These are phyloP conservation scores for Aradophagus sp. DNA, from an alignment of 1,140 invertebrate species.

Conservation along the genomic window DNA sequence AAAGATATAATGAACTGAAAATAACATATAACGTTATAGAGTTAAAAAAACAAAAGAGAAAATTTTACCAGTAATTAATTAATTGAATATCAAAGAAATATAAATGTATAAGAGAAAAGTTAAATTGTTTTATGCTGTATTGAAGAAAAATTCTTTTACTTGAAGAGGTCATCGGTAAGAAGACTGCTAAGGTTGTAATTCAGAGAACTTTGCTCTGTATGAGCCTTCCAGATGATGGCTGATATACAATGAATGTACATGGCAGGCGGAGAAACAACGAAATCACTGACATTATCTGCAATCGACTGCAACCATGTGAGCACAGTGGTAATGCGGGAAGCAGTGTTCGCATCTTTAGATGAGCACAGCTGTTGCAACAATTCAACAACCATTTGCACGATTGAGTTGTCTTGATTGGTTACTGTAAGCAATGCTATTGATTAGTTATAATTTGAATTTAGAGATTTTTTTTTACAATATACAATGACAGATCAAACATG, in stretches of 20 bases:
- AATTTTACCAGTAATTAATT: conserved; percentile 1
- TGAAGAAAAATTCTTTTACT: conserved; percentile 67
- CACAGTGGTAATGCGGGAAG: conserved; percentile 76
- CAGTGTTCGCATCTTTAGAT: conserved; percentile 72
- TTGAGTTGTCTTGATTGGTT: conserved; percentile 68
- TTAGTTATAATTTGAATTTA: no score
- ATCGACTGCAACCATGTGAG: conserved; percentile 79
- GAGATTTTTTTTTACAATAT: no score
- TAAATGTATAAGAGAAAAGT: conserved; percentile 2
- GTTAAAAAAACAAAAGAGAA: no score
- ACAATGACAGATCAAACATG: no score
- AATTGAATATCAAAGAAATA: conserved; percentile 1
- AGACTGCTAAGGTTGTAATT: conserved; percentile 79
- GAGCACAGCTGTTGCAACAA: conserved; percentile 85
- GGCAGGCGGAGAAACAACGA: conserved; percentile 71
- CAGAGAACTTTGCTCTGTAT: conserved; percentile 76
- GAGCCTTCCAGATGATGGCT: conserved; percentile 87
- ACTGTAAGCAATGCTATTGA: conserved; percentile 42
- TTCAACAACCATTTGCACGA: conserved; percentile 84
- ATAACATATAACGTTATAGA: conserved; percentile 5
- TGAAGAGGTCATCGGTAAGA: conserved; percentile 82
- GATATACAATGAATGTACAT: conserved; percentile 82
- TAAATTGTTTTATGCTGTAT: no score
- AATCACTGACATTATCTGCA: conserved; percentile 66
- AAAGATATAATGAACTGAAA: conserved; percentile 81